Conservation (phyloP, 2,888 invertebrate genomes). For the Meiosimyza decipiens region DNA sequence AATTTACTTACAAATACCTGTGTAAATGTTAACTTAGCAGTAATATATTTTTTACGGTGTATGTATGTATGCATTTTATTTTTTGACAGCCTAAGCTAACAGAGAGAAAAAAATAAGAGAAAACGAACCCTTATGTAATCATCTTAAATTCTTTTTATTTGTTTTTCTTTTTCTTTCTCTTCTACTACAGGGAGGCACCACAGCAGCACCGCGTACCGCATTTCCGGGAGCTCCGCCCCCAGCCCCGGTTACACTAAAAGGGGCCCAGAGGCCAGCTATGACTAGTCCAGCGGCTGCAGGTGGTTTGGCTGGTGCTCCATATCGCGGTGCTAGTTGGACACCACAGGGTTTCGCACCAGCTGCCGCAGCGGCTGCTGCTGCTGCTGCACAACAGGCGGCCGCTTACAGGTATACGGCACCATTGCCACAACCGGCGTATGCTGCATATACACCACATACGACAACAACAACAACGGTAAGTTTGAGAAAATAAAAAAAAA, state of each 20-base stretch:
- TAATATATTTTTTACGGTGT: conserved; percentile 1
- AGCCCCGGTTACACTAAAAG: conserved; percentile 66
- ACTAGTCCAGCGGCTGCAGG: conserved; percentile 67
- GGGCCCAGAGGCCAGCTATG: conserved; percentile 67
- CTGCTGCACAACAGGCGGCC: conserved; percentile 64
- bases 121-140: too few relatives aligned
- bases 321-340: conserved; percentile 67
- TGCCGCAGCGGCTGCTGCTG: conserved; percentile 63
- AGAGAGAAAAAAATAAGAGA: too few relatives aligned
- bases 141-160: too few relatives aligned
- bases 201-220: conserved; percentile 63
- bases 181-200: conserved; percentile 57
- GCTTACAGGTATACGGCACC: conserved; percentile 67
- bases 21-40: background rate
- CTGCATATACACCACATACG: conserved; percentile 67
- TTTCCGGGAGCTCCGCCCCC: conserved; percentile 67
- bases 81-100: too few relatives aligned
- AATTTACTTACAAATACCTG: background rate
- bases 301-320: conserved; percentile 66
- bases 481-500: conserved; percentile 34
- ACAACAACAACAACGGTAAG: conserved; percentile 66
- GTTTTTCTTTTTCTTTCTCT: conserved; percentile 13
- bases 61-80: background rate
- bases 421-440: conserved; percentile 66
- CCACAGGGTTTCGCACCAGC: conserved; percentile 67